Percentiles rank a stretch among this genome's conserved stretches.
Evolutionary conservation across 1,140 invertebrate genomes (phyloP).

Genomic region (Bombus pyrosoma): DNA sequence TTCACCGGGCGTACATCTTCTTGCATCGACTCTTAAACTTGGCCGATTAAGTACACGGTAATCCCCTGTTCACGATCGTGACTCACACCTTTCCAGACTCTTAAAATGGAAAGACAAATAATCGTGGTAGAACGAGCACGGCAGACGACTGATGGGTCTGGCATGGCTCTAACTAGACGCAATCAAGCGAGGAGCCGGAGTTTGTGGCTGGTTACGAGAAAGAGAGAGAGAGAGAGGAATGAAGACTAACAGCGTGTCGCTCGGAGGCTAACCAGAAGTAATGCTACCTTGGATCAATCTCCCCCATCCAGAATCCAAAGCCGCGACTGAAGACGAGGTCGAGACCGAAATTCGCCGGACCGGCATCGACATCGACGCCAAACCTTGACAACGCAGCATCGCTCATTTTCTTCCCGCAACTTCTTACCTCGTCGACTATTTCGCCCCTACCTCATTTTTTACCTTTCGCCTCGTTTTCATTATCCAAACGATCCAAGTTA

Average conservation of each 20-base stretch:
- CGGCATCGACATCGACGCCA: not conserved
- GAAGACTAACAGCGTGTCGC: conserved; percentile 81
- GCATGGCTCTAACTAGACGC: conserved; percentile 80
- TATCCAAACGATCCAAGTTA: no score
- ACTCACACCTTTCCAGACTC: conserved; percentile 61
- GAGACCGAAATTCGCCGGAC: conserved; percentile 1
- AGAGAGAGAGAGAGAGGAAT: conserved; percentile 74
- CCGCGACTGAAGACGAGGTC: conserved; percentile 36
- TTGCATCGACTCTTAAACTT: not conserved
- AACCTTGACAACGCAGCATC: not conserved
- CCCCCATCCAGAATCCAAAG: conserved; percentile 69
- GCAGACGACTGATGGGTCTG: conserved; percentile 78
- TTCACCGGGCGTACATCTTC: not conserved
- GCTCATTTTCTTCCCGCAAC: not conserved
- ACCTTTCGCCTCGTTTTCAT: no score
- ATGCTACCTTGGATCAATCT: conserved; percentile 81
- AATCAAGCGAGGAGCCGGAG: conserved; percentile 78
- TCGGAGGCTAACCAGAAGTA: conserved; percentile 81
- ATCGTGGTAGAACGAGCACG: conserved; percentile 74
- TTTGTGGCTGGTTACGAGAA: conserved; percentile 72
- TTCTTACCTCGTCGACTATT: no score
- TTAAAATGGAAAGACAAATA: conserved; percentile 81
- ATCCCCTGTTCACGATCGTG: conserved; percentile 40
- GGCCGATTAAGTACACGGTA: not conserved
- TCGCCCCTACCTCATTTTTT: no score